Evolutionary conservation across 1,140 invertebrate genomes (phyloP), one percentile per base, ranked within the genome.

Genomic region (Sminthurinus signatus): DNA sequence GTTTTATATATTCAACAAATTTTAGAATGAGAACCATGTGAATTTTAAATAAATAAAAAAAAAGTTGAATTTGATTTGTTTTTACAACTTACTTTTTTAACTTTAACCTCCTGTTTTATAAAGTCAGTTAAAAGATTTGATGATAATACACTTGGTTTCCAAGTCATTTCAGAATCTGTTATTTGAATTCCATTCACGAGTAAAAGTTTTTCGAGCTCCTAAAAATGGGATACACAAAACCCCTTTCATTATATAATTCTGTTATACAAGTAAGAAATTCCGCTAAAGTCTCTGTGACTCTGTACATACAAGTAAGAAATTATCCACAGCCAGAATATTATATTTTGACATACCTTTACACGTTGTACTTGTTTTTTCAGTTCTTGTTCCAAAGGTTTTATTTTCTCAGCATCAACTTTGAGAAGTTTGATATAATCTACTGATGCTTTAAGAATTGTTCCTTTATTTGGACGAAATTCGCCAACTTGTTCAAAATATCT

Each of bases 391-490:
- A 85, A 82, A 68, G 88, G 85, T 69, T 88, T 86, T 69, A 93
- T 80, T 65, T 88, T 82, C 31, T 88, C 85, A 10, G 91, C 82
- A 73, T 98, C 93, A 68, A 86, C 86, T 74, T 93, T 88, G 17
- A 98, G 77, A 61, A 88, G 84, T 74, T 91, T 88, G 67, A 98
- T 95, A 75, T 97, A 98, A 74, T 98, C 95, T 14, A 97, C 95
- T 1, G 92, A 95, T 0, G 93, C 94, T 77, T 97, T 97, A 0
- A 98, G 80, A 67, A 98, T 98, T 1, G 93, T 95, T n/a, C 96
- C 96, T 76, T 94, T 94, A 76, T 94, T 93, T 19, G 89, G 91
- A 48, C 90, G 81, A 17, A 91, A 86, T 74, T 93, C 91, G 12
- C 89, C 81, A 0, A 93, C 89, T 8, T 92, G 85, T 73, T 93